Evolutionary conservation across 2,797 vertebrate species (phyloP), one percentile per base, ranked within the genome.

Genomic region (Microctenopoma stevenorrisi): DNA sequence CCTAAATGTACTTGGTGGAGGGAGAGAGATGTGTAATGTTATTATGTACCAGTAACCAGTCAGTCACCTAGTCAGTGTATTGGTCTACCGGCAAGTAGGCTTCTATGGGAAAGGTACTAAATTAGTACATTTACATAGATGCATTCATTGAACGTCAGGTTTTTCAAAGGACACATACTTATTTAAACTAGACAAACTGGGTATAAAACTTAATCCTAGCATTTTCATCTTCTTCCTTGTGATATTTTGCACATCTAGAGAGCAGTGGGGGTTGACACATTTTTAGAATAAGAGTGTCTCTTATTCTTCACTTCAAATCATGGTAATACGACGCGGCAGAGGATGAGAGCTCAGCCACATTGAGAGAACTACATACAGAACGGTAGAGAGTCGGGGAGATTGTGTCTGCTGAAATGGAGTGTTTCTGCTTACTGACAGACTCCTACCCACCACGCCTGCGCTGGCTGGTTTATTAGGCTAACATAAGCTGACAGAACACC

Each of bases 401-500:
- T 33, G 48, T 13, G 48, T 70, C 57, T 66, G 48, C 76, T 86
- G 80, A 85, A 84, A 84, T 82, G 64, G 58, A 66, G 50, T 42
- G 68, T 68, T 82, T 50, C 68, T 69, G 68, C 63, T 35, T 47
- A 44, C 81, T 76, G 81, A 46, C 68, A 60, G 66, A 65, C 75
- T 82, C 38, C 10, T 3, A 67, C 64, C 61, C 61, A 70, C 78
- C 70, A 64, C 73, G 76, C 59, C 81, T 51, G 70, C 69, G n/a
- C 60, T 16, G 77, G 58, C 82, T 72, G 77, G 35, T 89, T 88
- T 81, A 86, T 78, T 85, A 79, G 75, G 56, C 83, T 87, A 90
- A 91, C 84, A 42, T 73, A 78, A 89, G 76, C 76, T 84, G 91
- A 91, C 91, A 91, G 81, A 78, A 88, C 88, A 91, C 88, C 91